A percentile compares a stretch with the other conserved stretches of the same genome.
These are phyloP conservation scores for Manis javanica DNA, from an alignment of 2,797 vertebrate genomes.

Conservation along the genomic window DNA sequence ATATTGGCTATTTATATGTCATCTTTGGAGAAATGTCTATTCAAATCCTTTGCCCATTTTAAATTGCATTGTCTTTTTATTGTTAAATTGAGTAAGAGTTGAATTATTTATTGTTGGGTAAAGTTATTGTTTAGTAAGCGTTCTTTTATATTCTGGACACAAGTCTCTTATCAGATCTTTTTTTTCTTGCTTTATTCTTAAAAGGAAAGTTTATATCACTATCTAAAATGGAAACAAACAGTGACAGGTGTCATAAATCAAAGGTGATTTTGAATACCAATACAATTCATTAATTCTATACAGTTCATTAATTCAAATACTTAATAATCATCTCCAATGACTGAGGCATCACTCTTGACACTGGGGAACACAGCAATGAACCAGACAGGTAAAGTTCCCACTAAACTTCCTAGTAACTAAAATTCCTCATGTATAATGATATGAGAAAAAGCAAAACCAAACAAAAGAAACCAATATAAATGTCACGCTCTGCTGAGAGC, in stretches of 20 bases:
- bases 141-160: neutral
- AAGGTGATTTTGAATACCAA: neutral
- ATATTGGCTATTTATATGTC: neutral
- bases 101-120: too few relatives aligned
- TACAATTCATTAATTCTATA: neutral
- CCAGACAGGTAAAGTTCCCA: neutral
- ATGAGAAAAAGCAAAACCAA: neutral
- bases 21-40: conserved; percentile 10
- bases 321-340: neutral
- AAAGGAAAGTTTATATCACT: neutral
- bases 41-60: neutral
- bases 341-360: neutral
- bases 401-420: neutral
- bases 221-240: neutral
- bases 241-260: neutral
- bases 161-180: neutral
- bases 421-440: neutral
- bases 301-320: neutral
- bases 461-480: neutral
- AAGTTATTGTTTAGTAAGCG: neutral
- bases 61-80: neutral
- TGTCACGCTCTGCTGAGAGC: neutral
- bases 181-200: neutral
- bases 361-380: neutral
- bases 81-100: neutral